Conservation (phyloP, 2,888 invertebrate species). For the Sicus ferrugineus region DNA sequence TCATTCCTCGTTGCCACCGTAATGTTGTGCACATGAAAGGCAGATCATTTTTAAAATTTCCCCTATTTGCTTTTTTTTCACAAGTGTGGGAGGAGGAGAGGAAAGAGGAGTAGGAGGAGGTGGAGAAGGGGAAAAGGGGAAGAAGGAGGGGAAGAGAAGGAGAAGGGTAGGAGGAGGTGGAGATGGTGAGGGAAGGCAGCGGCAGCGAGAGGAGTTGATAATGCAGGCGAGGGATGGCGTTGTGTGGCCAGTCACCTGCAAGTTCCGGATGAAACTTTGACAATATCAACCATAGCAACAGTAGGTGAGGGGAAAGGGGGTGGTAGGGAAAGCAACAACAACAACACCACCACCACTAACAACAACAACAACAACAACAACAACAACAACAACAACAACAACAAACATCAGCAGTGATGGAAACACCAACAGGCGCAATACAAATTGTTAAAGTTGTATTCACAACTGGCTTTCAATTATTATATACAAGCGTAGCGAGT, state of each 20-base stretch:
- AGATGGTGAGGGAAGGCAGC: neutral
- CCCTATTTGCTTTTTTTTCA: neutral
- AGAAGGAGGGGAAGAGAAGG: neutral
- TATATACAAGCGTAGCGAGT: no score
- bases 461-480: conserved; percentile 19
- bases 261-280: conserved; percentile 42
- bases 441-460: conserved; percentile 20
- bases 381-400: conserved; percentile 4
- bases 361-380: conserved; percentile 27
- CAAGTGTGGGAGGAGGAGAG: neutral
- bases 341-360: conserved; percentile 23
- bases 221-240: no score
- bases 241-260: conserved; percentile 39
- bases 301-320: no score
- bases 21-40: neutral
- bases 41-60: conserved; percentile 15
- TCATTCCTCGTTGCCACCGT: no score
- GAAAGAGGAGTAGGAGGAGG: neutral
- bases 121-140: neutral
- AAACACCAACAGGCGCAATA: no score
- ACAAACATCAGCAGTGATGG: neutral
- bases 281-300: conserved; percentile 12
- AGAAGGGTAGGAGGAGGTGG: conserved; percentile 1
- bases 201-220: neutral
- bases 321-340: neutral